Base-by-base conservation (phyloP, 2,888 invertebrate genomes). In the Choristoneura rosaceana region DNA sequence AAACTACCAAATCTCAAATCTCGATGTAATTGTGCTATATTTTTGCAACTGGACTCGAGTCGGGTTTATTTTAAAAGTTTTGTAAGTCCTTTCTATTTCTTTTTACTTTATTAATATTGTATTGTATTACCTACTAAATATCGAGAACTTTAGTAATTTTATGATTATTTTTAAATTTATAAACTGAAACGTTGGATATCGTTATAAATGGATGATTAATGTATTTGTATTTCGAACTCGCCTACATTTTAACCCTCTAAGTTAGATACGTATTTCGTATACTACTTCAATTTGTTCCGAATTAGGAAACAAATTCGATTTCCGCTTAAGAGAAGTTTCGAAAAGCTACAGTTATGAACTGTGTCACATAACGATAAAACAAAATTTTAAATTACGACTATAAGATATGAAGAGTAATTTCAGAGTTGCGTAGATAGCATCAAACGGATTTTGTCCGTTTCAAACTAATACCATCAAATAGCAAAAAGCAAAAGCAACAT, bases 281-380 rank as follows among this genome's bases (percentile, higher is more conserved):
- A 8, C 10, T 34, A 34, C 33, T 33, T 58, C 3, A 33, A 10
- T 4, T 25, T 33, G 58, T 59, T 12, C 14, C 1, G 17, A 34
- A 33, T 59, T 33, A 33, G 58, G 14, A 33, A 59, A 59, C 58
- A 59, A 59, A 59, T 59, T 59, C 58, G 25, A 59, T 59, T 33
- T 59, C 58, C 58, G 25, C 25, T 33, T 12, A 25, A 33, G 58
- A 59, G 0, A 25, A 25, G 1, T 25, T 12, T 14, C 14, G 14
- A 33, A 33, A 7, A 59, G 33, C 34, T 14, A 5, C 33, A 14
- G 14, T 17, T 17, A 7, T 52, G 17, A 17, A 52, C 38, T 47
- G 47, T 47, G 7, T 3, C 4, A 12, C 47, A 7, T 47, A n/a
- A n/a, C 47, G 47, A 47, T 47, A n/a, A 47, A n/a, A 4, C n/a